Base-by-base conservation (phyloP, 2,888 invertebrate species). In the Agrilus cyanescens region DNA sequence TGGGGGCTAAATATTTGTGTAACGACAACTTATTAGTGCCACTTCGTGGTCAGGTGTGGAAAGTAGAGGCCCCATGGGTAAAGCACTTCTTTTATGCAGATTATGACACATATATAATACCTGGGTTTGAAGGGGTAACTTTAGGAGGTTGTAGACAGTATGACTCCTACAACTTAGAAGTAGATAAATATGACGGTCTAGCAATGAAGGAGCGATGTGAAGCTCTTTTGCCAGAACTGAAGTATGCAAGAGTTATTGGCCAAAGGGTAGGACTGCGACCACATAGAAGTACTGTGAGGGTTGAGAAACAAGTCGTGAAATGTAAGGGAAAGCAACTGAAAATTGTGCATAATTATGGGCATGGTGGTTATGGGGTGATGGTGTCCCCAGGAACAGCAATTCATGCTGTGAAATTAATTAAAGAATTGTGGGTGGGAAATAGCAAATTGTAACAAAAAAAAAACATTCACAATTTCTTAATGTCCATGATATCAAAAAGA, bases 301-400 rank as follows among this genome's bases (percentile, higher is more conserved):
- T 91, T 48, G 88, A 86, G 57, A 66, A 71, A 0, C 85, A 86
- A 58, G 50, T 55, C 16, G 47, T 62, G 15, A 49, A 49, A n/a
- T 43, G 48, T 29, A 48, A 62, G 10, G 74, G 74, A 2, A 61
- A 69, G 50, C 70, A 62, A 49, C 47, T 70, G 1, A 73, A 78
- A 71, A 72, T 94, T 29, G 81, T 95, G 5, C 95, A 96, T 62
- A 90, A 94, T 65, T 95, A 95, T 60, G 95, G 95, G 0, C 95
- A 95, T 61, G 93, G 94, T 1, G 93, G 91, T 0, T 91, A 93
- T 61, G 95, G 95, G 0, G 84, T 95, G 0, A 85, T 85, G 46
- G 78, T 88, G 31, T 85, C 89, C 4, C 94, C 94, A 20, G 94
- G 94, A 7, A 90, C 91, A 0, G 80, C 85, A 0, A 70, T 78